phyloP scores from a whole-genome alignment of 2,113 vertebrate species.

The Catharus bicknelli region DNA sequence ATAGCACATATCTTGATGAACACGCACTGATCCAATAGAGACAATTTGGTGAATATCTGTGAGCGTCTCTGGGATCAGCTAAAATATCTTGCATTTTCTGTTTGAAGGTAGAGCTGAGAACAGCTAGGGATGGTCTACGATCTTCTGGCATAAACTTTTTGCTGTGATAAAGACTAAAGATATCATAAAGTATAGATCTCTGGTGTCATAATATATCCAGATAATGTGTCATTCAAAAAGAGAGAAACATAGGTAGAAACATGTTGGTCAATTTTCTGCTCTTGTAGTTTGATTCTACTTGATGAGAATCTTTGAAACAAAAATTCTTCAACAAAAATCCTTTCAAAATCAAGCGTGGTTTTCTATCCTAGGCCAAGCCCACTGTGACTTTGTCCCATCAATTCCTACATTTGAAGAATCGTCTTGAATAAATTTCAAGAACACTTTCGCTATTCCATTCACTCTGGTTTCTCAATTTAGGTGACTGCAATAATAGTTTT shows the following conservation, averaged over 20 bases:
- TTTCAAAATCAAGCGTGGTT: neutral
- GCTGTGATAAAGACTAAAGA: neutral
- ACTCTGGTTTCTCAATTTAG: neutral
- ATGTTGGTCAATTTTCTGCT: neutral
- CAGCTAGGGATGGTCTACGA: neutral
- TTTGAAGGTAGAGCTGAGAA: neutral
- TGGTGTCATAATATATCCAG: neutral
- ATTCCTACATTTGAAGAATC: neutral
- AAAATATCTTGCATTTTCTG: neutral
- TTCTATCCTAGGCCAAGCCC: neutral
- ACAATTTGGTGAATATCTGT: neutral
- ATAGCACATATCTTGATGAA: neutral
- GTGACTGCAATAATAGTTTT: neutral
- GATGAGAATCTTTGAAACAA: neutral
- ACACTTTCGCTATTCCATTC: neutral
- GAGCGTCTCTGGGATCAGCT: rapidly evolving
- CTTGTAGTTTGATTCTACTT: neutral
- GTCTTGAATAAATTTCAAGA: neutral
- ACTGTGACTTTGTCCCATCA: neutral
- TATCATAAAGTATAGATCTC: neutral
- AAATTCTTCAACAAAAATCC: neutral
- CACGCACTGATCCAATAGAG: neutral
- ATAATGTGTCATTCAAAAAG: neutral
- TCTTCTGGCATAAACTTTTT: neutral
- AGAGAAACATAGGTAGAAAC: neutral